Base-by-base conservation (phyloP, 2,113 vertebrate genomes). In the Mormoops blainvillei region DNA sequence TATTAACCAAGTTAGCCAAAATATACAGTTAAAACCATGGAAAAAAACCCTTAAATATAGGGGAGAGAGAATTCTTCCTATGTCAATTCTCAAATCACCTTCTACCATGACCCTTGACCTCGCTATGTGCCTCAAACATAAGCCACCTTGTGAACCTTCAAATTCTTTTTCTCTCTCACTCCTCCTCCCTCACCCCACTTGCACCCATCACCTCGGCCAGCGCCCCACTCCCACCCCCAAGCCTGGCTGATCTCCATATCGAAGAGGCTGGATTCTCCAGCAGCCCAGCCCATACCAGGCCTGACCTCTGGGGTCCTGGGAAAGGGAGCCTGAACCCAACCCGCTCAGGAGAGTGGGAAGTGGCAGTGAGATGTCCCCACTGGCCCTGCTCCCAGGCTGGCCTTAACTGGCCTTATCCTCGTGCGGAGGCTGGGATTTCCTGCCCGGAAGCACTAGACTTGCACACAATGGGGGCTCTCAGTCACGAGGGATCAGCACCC, bases 401-500 rank as follows among this genome's bases (percentile, higher is more conserved):
- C 88, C 94, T 97, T 87, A 94, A 91, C 91, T 45, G 16, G 85
- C 88, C 95, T 97, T 93, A 95, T 95, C 96, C 95, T 43, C 50
- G 61, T 11, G 16, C 36, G 7, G 68, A 89, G 87, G 73, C 91
- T 86, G 86, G 82, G 93, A 80, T 77, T 98, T 97, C 97, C 97
- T 96, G 95, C 48, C 93, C 43, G 92, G 97, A 97, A 97, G 74
- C 86, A 45, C 77, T 80, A 67, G 73, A 61, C 91, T 36, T 8
- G 52, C 33, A 97, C 94, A 97, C 97, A 96, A 97, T 97, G 93
- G 81, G 83, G 68, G 54, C 95, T 98, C 97, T 98, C 97, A 74
- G 97, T 94, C 88, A 80, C 94, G 36, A 89, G 88, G 95, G 81
- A 82, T 54, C 56, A 71, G 73, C 56, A 67, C 73, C 81, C 24